Evolutionary conservation across 2,888 invertebrate genomes (phyloP).

Genomic region (Leptarthrus brevirostris): DNA sequence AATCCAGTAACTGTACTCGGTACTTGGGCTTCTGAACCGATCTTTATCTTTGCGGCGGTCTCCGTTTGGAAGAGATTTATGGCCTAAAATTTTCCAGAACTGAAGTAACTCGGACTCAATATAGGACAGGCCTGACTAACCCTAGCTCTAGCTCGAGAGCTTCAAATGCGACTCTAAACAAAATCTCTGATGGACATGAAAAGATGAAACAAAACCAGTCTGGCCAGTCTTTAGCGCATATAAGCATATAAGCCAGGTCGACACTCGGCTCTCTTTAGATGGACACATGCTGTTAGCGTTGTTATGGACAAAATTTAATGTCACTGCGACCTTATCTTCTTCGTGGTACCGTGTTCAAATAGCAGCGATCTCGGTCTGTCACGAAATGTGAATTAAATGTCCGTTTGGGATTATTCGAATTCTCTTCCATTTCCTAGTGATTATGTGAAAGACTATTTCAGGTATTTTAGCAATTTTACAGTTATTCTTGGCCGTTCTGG

Average conservation of each 20-base stretch:
- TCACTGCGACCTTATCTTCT: slow-evolving; percentile 38
- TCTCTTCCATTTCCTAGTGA: neutral
- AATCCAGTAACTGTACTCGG: slow-evolving; percentile 38
- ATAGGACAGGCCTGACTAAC: neutral
- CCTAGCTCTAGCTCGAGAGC: neutral
- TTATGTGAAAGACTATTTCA: too few relatives aligned
- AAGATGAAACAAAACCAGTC: neutral
- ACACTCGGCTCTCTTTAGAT: slow-evolving; percentile 1
- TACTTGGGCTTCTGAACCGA: slow-evolving; percentile 31
- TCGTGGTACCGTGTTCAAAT: slow-evolving; percentile 32
- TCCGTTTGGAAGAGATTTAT: slow-evolving; percentile 22
- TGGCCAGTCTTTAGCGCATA: slow-evolving; percentile 27
- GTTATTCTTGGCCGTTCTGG: neutral
- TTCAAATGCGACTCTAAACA: slow-evolving; percentile 22
- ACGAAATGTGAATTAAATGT: slow-evolving; percentile 46
- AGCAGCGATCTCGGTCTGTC: slow-evolving; percentile 41
- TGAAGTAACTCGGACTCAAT: slow-evolving; percentile 9
- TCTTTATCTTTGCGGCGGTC: slow-evolving; percentile 31
- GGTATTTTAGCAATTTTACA: slow-evolving; percentile 29
- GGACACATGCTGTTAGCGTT: slow-evolving; percentile 38
- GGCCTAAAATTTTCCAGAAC: slow-evolving; percentile 43
- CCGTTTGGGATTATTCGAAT: slow-evolving; percentile 2
- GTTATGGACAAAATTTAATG: slow-evolving; percentile 47
- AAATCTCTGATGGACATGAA: slow-evolving; percentile 37
- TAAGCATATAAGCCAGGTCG: slow-evolving; percentile 16